Evolutionary conservation across 2,113 vertebrate species (phyloP), one percentile per base, ranked within the genome.

Genomic region (Otis tarda): DNA sequence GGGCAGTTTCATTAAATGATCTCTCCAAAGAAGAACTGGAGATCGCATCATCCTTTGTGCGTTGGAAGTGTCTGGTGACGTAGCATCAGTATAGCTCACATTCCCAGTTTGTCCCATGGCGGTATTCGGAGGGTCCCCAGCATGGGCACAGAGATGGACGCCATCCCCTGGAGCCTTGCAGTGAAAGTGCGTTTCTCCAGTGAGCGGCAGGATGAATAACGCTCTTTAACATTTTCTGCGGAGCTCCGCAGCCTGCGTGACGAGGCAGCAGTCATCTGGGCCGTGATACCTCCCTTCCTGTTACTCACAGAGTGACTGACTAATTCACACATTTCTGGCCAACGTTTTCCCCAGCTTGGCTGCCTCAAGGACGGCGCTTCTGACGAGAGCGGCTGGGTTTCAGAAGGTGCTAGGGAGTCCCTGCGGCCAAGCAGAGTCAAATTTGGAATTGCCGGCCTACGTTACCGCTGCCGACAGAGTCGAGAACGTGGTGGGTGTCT

Each of bases 231-330:
- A 4, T 78, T 33, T 74, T 59, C 47, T 13, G 1, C 0, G 6
- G 83, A 67, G 35, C 65, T 67, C 57, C 0, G 0, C 83, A 83
- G 94, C 41, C 45, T 0, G 55, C 43, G 74, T 93, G 92, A 89
- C 0, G 4, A 50, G 70, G 91, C 86, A 82, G 83, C 68, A 27
- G 82, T 52, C 28, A 18, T 85, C 80, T 82, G 89, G 15, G 60
- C 5, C 1, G 1, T 78, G 91, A 63, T 79, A 33, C 74, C 81
- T 96, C 81, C 94, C 89, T 96, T 96, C 95, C 96, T 89, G 90
- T 96, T 95, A 91, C 89, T 97, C 96, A 93, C 90, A 89, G 47
- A 63, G 19, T 3, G 41, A 74, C 91, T 96, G 92, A 95, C 49
- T 92, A 93, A 96, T 87, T 93, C 95, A 80, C 93, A 89, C 80